Percentiles rank a stretch among this genome's conserved stretches.
phyloP scores from a whole-genome alignment of 2,797 vertebrate genomes.

The Brachyrhaphis roseni region DNA sequence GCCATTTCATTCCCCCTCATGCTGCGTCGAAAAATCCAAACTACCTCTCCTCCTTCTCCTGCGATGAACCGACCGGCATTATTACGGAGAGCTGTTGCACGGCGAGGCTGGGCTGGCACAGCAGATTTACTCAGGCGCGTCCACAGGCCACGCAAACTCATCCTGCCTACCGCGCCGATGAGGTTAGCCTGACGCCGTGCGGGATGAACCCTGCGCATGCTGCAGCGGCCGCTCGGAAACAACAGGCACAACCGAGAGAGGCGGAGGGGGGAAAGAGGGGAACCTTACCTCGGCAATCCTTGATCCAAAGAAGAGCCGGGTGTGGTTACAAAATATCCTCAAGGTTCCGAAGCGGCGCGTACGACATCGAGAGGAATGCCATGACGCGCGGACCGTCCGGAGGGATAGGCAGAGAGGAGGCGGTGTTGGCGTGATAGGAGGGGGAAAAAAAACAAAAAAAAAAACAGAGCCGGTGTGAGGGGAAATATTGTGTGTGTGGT shows the following conservation, averaged over 20 bases:
- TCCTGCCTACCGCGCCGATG: slow-evolving; percentile 28
- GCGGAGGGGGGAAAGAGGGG: neutral
- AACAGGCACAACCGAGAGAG: slow-evolving; percentile 15
- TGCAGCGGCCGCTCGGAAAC: neutral
- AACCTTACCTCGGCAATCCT: slow-evolving; percentile 72
- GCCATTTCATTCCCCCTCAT: neutral
- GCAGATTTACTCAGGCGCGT: slow-evolving; percentile 73
- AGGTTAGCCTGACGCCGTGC: slow-evolving; percentile 38
- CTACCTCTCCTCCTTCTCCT: neutral
- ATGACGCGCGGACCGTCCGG: slow-evolving; percentile 44
- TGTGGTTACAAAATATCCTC: slow-evolving; percentile 75
- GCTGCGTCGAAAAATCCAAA: neutral
- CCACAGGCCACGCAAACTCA: slow-evolving; percentile 59
- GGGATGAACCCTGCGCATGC: slow-evolving; percentile 5
- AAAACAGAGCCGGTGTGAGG: neutral
- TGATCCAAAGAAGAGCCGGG: slow-evolving; percentile 75
- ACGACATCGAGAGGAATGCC: slow-evolving; percentile 57
- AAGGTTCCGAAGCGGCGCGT: slow-evolving; percentile 53
- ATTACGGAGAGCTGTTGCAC: slow-evolving; percentile 52
- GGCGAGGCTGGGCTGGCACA: slow-evolving; percentile 59
- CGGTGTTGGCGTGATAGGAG: neutral
- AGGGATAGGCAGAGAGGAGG: slow-evolving; percentile 14
- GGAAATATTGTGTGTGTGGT: neutral
- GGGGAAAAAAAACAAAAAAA: too few relatives aligned
- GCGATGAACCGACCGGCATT: neutral